Evolutionary conservation across 2,113 vertebrate genomes (phyloP), one percentile per base, ranked within the genome.

Genomic region (Rhea pennata): DNA sequence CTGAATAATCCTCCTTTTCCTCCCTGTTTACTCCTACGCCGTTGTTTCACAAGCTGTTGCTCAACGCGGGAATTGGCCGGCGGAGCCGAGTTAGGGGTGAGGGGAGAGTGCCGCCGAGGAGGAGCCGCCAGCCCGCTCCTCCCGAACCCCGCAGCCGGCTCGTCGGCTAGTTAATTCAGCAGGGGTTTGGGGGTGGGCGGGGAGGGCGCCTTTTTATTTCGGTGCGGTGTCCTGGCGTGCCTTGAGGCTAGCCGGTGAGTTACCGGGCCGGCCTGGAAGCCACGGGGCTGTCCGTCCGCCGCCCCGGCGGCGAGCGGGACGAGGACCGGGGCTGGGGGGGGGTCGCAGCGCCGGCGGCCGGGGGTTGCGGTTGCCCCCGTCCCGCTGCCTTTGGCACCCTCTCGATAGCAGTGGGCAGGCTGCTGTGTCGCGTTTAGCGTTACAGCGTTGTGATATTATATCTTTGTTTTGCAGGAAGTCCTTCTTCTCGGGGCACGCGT

Each of bases 401-500:
- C 66, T 59, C 1, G 1, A 24, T 21, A 66, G 31, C 44, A 27
- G 7, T 31, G 64, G 31, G 7, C 21, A 15, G 31, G 19, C 46
- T 42, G 53, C 26, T 1, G 0, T 27, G 3, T 31, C 33, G 1
- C 0, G 0, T 11, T 3, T 46, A 22, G 48, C 80, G 22, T 78
- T 15, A 4, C 7, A 11, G 39, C 46, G 6, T 3, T 5, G 4
- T 69, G 7, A 88, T 67, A 1, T 22, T 15, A 26, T 22, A 54
- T 93, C 92, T 97, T 97, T 95, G 73, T 97, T 95, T 98, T 98
- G 21, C 98, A 99, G 99, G 98, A 99, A 99, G 97, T 99, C 99
- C 88, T 99, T 99, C 98, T 99, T 99, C 98, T 99, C 99, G 0
- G 99, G 99, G 96, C 99, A 99, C 0, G 99, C 99, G 10, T 99